Percentiles rank a stretch among this genome's conserved stretches.
Conservation (phyloP, 2,113 vertebrate species). For the Onychostoma macrolepis region DNA sequence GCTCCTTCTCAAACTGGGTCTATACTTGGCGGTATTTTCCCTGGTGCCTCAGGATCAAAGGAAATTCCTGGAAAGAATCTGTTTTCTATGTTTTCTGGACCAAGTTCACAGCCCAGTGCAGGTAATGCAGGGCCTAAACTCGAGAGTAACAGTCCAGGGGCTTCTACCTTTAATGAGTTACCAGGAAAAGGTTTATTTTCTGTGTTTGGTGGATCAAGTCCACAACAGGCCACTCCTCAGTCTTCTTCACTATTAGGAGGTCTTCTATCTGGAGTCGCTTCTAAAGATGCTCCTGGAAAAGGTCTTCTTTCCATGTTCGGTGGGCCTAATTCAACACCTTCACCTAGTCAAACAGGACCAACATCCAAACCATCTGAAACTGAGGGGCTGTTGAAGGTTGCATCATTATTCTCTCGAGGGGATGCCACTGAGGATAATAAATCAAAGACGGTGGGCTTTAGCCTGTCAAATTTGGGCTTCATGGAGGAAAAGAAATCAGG, state of each 20-base stretch:
- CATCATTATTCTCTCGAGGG: slow-evolving; percentile 73
- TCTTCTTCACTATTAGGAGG: slow-evolving; percentile 59
- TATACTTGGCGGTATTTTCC: slow-evolving; percentile 69
- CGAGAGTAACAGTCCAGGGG: slow-evolving; percentile 45
- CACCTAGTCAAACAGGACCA: slow-evolving; percentile 63
- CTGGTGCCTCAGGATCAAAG: slow-evolving; percentile 58
- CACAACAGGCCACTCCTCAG: slow-evolving; percentile 53
- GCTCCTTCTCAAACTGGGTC: slow-evolving; percentile 63
- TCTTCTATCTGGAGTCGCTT: slow-evolving; percentile 57
- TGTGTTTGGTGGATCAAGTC: slow-evolving; percentile 63
- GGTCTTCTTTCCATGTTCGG: slow-evolving; percentile 59
- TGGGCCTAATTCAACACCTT: slow-evolving; percentile 48
- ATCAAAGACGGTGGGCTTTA: slow-evolving; percentile 69
- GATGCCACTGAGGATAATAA: slow-evolving; percentile 64
- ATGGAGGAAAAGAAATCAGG: slow-evolving; percentile 74
- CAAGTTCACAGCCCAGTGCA: slow-evolving; percentile 29
- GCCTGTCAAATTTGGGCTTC: slow-evolving; percentile 75
- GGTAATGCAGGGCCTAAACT: slow-evolving; percentile 8
- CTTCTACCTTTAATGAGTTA: slow-evolving; percentile 53
- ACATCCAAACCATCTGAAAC: slow-evolving; percentile 65
- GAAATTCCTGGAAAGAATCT: slow-evolving; percentile 65
- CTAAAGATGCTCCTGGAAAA: slow-evolving; percentile 64
- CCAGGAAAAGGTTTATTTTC: slow-evolving; percentile 54
- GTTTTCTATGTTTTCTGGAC: slow-evolving; percentile 77
- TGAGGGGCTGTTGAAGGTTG: slow-evolving; percentile 73